phyloP scores from a whole-genome alignment of 2,797 vertebrate genomes.

The Coccyzus lansbergi region DNA sequence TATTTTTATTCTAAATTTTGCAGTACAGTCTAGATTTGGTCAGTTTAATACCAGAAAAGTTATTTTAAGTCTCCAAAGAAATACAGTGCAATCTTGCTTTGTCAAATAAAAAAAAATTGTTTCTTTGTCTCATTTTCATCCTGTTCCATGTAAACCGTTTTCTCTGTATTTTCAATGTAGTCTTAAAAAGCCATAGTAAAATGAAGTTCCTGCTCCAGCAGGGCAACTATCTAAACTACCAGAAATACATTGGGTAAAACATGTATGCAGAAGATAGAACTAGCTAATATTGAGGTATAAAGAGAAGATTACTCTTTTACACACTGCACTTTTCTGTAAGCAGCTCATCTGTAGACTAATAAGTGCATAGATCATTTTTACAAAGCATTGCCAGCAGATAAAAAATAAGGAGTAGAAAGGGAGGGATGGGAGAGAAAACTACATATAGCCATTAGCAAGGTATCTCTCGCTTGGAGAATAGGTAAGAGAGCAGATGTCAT shows the following conservation, averaged over 20 bases:
- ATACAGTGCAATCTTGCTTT: not conserved
- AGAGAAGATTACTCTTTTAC: not conserved
- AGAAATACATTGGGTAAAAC: not conserved
- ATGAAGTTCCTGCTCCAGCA: not conserved
- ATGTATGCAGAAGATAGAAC: not conserved
- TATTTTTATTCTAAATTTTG: not conserved
- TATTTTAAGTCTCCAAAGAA: not conserved
- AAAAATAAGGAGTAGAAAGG: not conserved
- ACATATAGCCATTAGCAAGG: not conserved
- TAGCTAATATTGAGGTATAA: not conserved
- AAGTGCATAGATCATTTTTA: accelerated
- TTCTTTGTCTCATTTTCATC: too few relatives aligned
- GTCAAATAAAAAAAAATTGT: not conserved
- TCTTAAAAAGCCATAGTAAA: not conserved
- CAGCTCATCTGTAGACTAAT: not conserved
- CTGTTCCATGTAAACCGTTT: not conserved
- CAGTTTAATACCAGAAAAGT: not conserved
- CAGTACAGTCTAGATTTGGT: not conserved
- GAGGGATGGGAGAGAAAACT: not conserved
- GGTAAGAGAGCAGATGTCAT: not conserved
- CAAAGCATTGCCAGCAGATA: not conserved
- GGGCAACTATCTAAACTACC: not conserved
- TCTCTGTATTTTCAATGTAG: not conserved
- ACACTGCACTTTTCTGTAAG: not conserved
- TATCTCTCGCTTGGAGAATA: not conserved